These are phyloP conservation scores for Anser brachyrhynchus DNA, from an alignment of 2,113 vertebrate genomes.

Conservation along the genomic window DNA sequence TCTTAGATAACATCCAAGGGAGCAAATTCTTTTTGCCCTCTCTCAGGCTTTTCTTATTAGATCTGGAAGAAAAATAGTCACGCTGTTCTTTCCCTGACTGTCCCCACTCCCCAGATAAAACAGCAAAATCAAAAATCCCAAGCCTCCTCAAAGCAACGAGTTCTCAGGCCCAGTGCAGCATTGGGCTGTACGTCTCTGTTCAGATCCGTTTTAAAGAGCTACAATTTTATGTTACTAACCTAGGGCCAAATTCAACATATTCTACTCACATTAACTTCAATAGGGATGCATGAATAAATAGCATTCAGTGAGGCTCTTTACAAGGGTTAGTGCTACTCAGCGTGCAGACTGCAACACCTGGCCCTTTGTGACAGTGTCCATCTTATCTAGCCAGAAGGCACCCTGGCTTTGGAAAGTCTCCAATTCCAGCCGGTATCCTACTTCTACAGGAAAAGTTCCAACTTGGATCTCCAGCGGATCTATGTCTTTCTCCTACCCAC, in stretches of 20 bases:
- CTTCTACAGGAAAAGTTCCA: neutral
- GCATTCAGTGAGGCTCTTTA: neutral
- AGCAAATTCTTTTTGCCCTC: neutral
- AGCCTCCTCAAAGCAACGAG: neutral
- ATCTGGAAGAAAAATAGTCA: neutral
- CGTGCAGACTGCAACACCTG: neutral
- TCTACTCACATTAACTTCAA: slow-evolving; percentile 7
- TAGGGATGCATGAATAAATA: neutral
- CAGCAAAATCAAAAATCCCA: neutral
- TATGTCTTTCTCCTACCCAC: neutral
- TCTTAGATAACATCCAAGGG: neutral
- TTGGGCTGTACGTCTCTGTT: neutral
- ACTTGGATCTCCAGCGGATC: neutral
- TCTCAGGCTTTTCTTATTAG: neutral
- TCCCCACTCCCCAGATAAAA: neutral
- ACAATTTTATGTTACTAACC: slow-evolving; percentile 1
- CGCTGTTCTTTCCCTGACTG: neutral
- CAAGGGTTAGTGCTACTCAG: neutral
- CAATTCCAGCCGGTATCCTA: neutral
- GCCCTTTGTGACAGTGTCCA: neutral
- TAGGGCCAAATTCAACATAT: neutral
- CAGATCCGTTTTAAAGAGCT: slow-evolving; percentile 1
- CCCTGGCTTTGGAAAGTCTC: neutral
- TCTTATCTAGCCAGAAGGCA: neutral
- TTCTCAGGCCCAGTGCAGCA: neutral